Conservation (phyloP, 1,140 invertebrate genomes). For the Platyscapa corneri region DNA sequence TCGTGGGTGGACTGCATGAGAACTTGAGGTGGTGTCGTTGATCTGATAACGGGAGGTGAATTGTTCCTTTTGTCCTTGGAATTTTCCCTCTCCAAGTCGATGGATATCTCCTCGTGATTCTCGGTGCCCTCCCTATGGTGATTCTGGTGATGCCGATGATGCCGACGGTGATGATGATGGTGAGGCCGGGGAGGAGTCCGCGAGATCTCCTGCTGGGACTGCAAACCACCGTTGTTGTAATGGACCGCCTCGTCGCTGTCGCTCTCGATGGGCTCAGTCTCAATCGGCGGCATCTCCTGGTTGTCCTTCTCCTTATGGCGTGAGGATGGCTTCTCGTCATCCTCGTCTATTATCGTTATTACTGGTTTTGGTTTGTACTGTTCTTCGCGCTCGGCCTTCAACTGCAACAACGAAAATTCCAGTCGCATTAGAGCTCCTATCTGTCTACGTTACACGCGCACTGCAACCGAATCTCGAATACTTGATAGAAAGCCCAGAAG, state of each 20-base stretch:
- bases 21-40: slow-evolving; percentile 34
- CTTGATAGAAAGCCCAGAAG: too few species aligned
- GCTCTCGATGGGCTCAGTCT: slow-evolving; percentile 81
- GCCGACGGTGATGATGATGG: slow-evolving; percentile 70
- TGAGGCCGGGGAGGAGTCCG: slow-evolving; percentile 69
- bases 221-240: slow-evolving; percentile 62
- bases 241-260: slow-evolving; percentile 74
- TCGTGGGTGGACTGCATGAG: slow-evolving; percentile 60
- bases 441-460: too few species aligned
- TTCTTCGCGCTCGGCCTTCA: slow-evolving; percentile 85
- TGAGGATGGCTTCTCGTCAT: slow-evolving; percentile 67
- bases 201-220: slow-evolving; percentile 61
- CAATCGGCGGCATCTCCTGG: slow-evolving; percentile 75
- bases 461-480: too few species aligned
- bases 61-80: slow-evolving; percentile 57
- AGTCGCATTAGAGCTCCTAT: too few species aligned
- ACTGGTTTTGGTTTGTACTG: slow-evolving; percentile 87
- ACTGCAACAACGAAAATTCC: slow-evolving; percentile 62
- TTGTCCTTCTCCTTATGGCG: slow-evolving; percentile 64
- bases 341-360: slow-evolving; percentile 77
- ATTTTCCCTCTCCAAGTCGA: slow-evolving; percentile 64
- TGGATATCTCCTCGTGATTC: slow-evolving; percentile 55
- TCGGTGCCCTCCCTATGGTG: slow-evolving; percentile 66
- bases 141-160: slow-evolving; percentile 73
- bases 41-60: slow-evolving; percentile 47